phyloP scores from a whole-genome alignment of 2,888 invertebrate genomes.

The Pemphredon lugubris region DNA sequence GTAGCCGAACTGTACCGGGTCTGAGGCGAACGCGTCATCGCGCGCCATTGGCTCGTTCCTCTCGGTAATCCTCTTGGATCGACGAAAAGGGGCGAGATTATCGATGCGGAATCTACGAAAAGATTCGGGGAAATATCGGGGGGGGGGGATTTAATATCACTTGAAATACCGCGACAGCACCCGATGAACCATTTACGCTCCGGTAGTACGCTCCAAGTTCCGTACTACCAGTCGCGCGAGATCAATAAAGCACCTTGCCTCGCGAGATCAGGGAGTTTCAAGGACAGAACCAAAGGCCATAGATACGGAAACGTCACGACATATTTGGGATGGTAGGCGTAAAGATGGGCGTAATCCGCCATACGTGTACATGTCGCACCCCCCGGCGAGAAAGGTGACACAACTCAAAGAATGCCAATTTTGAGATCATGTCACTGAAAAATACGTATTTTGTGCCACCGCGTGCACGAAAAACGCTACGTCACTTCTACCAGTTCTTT shows the following conservation, averaged over 20 bases:
- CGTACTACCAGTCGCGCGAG: constrained; percentile 37
- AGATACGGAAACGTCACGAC: too few species aligned
- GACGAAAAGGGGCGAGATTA: not conserved
- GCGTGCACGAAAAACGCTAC: too few species aligned
- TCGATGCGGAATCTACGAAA: constrained; percentile 9
- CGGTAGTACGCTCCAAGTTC: constrained; percentile 40
- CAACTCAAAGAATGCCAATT: too few species aligned
- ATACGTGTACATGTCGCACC: too few species aligned
- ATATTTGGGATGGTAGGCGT: too few species aligned
- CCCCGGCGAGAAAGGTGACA: too few species aligned
- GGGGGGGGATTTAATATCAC: constrained; percentile 21
- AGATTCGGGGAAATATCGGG: constrained; percentile 21
- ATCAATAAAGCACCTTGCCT: constrained; percentile 53
- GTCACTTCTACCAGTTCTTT: too few species aligned
- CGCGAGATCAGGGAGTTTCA: constrained; percentile 20
- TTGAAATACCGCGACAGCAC: constrained; percentile 12
- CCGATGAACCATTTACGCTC: constrained; percentile 44
- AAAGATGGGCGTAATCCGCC: too few species aligned
- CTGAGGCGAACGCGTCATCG: too few species aligned
- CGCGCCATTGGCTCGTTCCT: not conserved
- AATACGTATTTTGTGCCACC: too few species aligned
- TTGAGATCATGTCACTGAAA: too few species aligned
- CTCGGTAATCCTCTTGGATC: not conserved
- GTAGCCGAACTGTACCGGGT: not conserved
- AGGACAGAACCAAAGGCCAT: constrained; percentile 24